Conservation (phyloP, 2,113 vertebrate genomes). For the Dermatemys mawii region DNA sequence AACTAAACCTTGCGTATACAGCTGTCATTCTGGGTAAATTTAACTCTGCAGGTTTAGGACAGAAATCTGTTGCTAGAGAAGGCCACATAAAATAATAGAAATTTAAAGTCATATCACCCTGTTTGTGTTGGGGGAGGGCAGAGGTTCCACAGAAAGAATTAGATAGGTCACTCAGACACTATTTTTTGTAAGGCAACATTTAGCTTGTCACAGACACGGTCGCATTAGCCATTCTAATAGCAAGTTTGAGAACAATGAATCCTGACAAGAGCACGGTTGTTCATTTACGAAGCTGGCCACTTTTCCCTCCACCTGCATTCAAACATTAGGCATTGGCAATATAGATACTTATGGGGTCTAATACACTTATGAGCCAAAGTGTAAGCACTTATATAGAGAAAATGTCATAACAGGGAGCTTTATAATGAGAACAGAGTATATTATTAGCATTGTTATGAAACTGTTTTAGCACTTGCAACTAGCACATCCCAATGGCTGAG, state of each 20-base stretch:
- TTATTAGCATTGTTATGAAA: constrained; percentile 44
- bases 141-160: neutral
- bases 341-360: constrained; percentile 43
- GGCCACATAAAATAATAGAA: constrained; percentile 55
- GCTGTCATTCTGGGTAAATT: constrained; percentile 85
- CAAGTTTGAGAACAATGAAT: constrained; percentile 32
- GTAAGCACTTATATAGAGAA: constrained; percentile 24
- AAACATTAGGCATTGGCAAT: constrained; percentile 11
- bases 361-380: constrained; percentile 30
- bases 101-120: constrained; percentile 74
- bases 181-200: neutral
- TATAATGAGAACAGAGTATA: constrained; percentile 34
- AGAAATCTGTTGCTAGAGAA: constrained; percentile 72
- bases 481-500: constrained; percentile 34
- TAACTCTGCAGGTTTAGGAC: constrained; percentile 84
- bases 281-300: constrained; percentile 39
- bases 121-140: neutral
- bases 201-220: neutral
- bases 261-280: constrained; percentile 59
- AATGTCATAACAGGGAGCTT: constrained; percentile 64
- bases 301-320: constrained; percentile 12
- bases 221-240: neutral
- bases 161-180: neutral
- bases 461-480: constrained; percentile 35
- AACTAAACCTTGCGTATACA: constrained; percentile 82